These are phyloP conservation scores for Aphodius granarius DNA, from an alignment of 2,888 invertebrate genomes.

Conservation along the genomic window DNA sequence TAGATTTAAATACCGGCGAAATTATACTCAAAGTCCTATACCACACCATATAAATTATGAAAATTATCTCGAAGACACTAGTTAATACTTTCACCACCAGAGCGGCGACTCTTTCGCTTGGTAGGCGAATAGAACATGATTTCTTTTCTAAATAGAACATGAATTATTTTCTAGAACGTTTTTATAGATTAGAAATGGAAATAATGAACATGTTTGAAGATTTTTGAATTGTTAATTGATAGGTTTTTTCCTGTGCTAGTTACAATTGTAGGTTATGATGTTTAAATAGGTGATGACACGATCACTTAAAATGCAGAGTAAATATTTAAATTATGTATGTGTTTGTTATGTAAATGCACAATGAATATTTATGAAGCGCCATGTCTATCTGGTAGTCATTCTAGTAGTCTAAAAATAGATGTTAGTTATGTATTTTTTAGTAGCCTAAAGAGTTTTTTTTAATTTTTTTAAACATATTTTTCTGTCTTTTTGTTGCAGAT, in stretches of 20 bases:
- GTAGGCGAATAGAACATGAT: no score
- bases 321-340: not conserved
- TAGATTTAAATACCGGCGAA: no score
- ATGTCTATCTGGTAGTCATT: not conserved
- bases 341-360: slow-evolving; percentile 1
- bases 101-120: no score
- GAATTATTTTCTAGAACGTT: no score
- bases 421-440: not conserved
- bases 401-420: slow-evolving; percentile 20
- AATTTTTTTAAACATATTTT: not conserved
- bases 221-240: not conserved
- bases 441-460: not conserved
- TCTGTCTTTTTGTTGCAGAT: slow-evolving; percentile 72
- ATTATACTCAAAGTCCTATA: no score
- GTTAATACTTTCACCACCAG: no score
- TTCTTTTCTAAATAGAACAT: not conserved
- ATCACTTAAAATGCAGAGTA: not conserved
- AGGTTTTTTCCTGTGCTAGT: not conserved
- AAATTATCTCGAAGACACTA: no score
- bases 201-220: not conserved
- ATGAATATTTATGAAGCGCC: slow-evolving; percentile 21
- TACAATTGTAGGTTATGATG: not conserved
- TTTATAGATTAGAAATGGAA: not conserved
- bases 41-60: no score
- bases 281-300: not conserved